Evolutionary conservation across 1,140 invertebrate genomes (phyloP).

Genomic region (Maconellicoccus hirsutus): DNA sequence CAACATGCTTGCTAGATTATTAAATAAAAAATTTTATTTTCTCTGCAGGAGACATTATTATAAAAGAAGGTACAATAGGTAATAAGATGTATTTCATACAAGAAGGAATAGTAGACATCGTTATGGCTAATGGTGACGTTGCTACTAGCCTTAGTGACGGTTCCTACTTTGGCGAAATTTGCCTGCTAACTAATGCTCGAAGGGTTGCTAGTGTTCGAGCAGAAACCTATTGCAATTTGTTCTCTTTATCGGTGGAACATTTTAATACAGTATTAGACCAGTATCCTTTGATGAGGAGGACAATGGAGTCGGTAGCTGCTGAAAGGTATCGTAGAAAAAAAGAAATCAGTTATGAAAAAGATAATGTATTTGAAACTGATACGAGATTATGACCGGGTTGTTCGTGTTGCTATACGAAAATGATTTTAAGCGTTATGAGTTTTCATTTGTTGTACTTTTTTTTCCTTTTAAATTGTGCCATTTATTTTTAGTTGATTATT

Average conservation of each 20-base stretch:
- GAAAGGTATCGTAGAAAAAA: slow-evolving; percentile 54
- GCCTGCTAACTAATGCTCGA: slow-evolving; percentile 84
- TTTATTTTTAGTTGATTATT: no score
- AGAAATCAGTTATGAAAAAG: slow-evolving; percentile 30
- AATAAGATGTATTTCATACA: slow-evolving; percentile 99
- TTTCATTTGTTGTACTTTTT: no score
- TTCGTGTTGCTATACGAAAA: neutral
- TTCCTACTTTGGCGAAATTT: slow-evolving; percentile 97
- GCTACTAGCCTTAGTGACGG: slow-evolving; percentile 95
- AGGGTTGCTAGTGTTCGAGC: slow-evolving; percentile 91
- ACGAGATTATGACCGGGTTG: neutral
- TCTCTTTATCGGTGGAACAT: slow-evolving; percentile 93
- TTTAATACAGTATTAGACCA: slow-evolving; percentile 95
- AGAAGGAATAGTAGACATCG: slow-evolving; percentile 96
- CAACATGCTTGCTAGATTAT: no score
- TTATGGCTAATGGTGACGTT: slow-evolving; percentile 91
- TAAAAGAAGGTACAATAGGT: slow-evolving; percentile 94
- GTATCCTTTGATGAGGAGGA: slow-evolving; percentile 94
- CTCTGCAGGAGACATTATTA: slow-evolving; percentile 85
- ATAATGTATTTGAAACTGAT: neutral
- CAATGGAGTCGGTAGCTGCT: slow-evolving; percentile 97
- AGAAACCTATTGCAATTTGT: slow-evolving; percentile 97
- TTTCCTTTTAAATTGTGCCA: no score
- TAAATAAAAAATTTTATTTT: neutral
- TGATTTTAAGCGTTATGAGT: no score